phyloP scores from a whole-genome alignment of 2,888 invertebrate genomes.

The Melipona beecheii region DNA sequence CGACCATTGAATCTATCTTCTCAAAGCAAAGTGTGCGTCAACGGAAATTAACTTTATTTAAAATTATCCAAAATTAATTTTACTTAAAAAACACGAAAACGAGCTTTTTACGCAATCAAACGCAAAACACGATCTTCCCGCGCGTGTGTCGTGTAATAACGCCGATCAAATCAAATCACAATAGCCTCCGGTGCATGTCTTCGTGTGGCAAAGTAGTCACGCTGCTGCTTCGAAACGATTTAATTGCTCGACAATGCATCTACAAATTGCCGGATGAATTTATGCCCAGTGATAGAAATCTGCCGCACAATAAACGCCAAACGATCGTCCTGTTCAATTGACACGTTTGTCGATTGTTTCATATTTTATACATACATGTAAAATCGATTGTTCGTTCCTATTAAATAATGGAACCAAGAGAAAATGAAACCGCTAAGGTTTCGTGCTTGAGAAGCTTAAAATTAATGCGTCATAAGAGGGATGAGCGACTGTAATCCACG shows the following conservation, averaged over 20 bases:
- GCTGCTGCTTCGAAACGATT: slow-evolving; percentile 22
- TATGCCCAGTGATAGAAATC: slow-evolving; percentile 14
- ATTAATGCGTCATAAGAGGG: slow-evolving; percentile 8
- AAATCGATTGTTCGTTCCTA: neutral
- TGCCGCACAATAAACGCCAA: slow-evolving; percentile 7
- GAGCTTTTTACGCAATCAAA: too few relatives aligned
- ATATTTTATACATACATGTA: too few relatives aligned
- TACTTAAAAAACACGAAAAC: too few relatives aligned
- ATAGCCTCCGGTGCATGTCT: neutral
- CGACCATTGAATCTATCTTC: too few relatives aligned
- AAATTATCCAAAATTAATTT: too few relatives aligned
- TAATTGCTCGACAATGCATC: slow-evolving; percentile 27
- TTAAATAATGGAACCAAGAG: neutral
- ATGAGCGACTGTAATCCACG: neutral
- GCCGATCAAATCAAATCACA: slow-evolving; percentile 13
- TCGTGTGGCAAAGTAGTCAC: neutral
- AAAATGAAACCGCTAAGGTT: neutral
- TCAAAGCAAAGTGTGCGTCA: too few relatives aligned
- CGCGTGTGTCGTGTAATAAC: neutral
- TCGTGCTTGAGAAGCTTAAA: neutral
- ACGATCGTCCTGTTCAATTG: slow-evolving; percentile 20
- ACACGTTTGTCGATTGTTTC: neutral
- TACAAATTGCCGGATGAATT: slow-evolving; percentile 27
- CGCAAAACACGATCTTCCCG: neutral
- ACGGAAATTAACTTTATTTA: too few relatives aligned